A percentile compares a stretch with the other conserved stretches of the same genome.
Conservation (phyloP, 2,888 invertebrate genomes). For the Nipponacmea schrenckii region DNA sequence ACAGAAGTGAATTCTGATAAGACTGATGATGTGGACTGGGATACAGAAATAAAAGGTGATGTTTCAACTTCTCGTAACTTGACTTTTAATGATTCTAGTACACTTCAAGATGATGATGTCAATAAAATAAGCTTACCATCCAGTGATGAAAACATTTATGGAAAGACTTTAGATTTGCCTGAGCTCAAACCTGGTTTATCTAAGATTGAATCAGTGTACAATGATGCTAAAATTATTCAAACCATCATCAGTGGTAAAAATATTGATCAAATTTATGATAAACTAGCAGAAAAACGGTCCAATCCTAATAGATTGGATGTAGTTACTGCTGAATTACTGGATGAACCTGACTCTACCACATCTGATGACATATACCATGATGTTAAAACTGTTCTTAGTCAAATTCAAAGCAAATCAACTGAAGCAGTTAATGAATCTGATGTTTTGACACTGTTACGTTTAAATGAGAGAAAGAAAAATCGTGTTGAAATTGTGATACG, state of each 20-base stretch:
- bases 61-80: background rate
- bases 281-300: conserved; percentile 37
- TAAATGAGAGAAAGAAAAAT: conserved; percentile 25
- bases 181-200: conserved; percentile 14
- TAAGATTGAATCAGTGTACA: conserved; percentile 43
- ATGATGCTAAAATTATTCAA: conserved; percentile 45
- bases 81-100: background rate
- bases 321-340: conserved; percentile 47
- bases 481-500: conserved; percentile 35
- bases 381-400: conserved; percentile 39
- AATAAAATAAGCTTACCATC: background rate
- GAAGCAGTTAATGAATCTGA: conserved; percentile 29
- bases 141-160: background rate
- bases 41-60: conserved; percentile 6
- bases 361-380: conserved; percentile 33
- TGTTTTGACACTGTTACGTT: conserved; percentile 38
- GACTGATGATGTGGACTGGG: conserved; percentile 2
- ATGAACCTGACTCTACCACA: conserved; percentile 22
- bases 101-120: background rate
- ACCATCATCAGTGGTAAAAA: conserved; percentile 39
- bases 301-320: conserved; percentile 47
- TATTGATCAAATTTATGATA: conserved; percentile 41
- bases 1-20: conserved; percentile 3
- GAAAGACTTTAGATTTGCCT: background rate
- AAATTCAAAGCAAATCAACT: conserved; percentile 27